These are phyloP conservation scores for Actinia tenebrosa DNA, from an alignment of 64 coral and sea anemone species.

Conservation along the genomic window DNA sequence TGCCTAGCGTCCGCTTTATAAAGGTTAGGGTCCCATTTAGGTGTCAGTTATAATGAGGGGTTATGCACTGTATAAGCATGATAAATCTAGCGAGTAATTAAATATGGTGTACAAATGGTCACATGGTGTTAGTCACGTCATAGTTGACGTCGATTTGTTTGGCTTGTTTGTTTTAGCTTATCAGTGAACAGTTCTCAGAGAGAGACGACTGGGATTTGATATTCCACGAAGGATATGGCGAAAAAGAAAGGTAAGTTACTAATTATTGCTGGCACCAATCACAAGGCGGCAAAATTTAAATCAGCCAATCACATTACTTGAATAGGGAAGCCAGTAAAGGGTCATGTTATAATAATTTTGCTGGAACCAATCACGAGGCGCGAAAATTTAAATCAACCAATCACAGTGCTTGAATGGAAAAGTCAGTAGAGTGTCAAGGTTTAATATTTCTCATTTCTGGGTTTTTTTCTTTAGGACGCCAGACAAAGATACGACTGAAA, in stretches of 20 bases:
- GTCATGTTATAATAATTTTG: background rate
- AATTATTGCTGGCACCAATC: background rate
- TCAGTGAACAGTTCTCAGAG: background rate
- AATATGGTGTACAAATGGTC: background rate
- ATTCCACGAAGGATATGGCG: background rate
- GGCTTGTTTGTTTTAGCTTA: background rate
- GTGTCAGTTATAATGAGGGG: too few relatives aligned
- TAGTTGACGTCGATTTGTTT: background rate
- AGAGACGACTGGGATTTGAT: background rate
- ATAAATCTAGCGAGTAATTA: too few relatives aligned
- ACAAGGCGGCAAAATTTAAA: background rate
- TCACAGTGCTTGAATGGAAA: background rate
- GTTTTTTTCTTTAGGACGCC: constrained; percentile 1
- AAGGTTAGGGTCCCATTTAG: too few relatives aligned
- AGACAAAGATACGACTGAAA: background rate
- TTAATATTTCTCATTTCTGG: background rate
- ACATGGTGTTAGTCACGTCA: background rate
- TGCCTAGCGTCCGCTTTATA: too few relatives aligned
- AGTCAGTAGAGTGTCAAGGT: background rate
- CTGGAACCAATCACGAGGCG: background rate
- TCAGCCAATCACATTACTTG: background rate
- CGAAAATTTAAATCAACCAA: background rate
- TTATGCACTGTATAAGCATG: too few relatives aligned
- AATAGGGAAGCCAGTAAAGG: background rate
- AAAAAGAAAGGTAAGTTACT: background rate